Conservation (phyloP, 1,140 invertebrate genomes). For the Panagrolaimus sp. region DNA sequence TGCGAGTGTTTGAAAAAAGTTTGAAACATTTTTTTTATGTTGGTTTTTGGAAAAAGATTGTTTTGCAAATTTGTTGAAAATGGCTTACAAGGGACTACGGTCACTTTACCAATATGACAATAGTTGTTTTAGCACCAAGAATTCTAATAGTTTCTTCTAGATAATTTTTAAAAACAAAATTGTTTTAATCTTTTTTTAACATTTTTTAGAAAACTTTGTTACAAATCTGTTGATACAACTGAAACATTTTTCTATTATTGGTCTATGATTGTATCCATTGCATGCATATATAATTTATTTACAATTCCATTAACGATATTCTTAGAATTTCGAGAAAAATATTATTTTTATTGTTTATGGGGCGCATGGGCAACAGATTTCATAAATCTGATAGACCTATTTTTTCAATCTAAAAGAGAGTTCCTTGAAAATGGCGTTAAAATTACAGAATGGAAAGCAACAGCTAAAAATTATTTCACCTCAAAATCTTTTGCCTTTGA, state of each 20-base stretch:
- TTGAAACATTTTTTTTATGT: no score
- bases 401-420: constrained; percentile 18
- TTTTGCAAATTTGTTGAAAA: no score
- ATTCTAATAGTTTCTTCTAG: no score
- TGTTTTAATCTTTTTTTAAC: no score
- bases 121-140: no score
- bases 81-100: no score
- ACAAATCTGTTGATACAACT: neutral
- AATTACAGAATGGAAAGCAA: constrained; percentile 66
- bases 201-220: neutral
- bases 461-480: constrained; percentile 58
- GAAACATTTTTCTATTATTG: neutral
- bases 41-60: no score
- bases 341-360: constrained; percentile 12
- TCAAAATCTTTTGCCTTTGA: constrained; percentile 60
- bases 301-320: constrained; percentile 17
- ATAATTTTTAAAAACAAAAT: no score
- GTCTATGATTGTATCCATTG: constrained; percentile 7
- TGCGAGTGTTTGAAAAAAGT: no score
- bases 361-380: neutral
- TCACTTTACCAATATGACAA: no score
- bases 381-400: constrained; percentile 63
- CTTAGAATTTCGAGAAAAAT: constrained; percentile 12
- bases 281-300: constrained; percentile 21
- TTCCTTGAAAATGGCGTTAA: constrained; percentile 78